Evolutionary conservation across 2,797 vertebrate genomes (phyloP).

Genomic region (Hipposideros larvatus): DNA sequence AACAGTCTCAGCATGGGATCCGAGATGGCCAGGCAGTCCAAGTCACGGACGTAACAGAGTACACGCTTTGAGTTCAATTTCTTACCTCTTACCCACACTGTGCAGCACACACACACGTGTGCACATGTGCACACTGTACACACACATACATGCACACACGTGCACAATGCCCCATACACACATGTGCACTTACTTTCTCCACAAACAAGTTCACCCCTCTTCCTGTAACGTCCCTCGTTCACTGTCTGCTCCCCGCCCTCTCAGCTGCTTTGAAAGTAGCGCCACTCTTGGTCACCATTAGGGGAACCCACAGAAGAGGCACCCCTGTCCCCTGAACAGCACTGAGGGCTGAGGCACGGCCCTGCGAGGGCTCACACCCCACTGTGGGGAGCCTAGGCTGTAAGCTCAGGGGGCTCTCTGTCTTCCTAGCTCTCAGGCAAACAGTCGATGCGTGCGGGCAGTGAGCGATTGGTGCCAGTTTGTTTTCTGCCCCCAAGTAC

Average conservation of each 20-base stretch:
- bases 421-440: neutral
- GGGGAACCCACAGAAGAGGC: neutral
- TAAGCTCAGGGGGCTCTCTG: neutral
- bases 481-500: neutral
- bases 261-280: neutral
- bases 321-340: neutral
- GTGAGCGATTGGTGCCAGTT: neutral
- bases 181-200: neutral
- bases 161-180: neutral
- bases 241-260: neutral
- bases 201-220: neutral
- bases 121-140: neutral
- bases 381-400: neutral
- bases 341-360: too few species aligned
- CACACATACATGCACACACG: accelerated
- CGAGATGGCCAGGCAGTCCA: accelerated
- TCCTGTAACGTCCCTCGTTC: too few species aligned
- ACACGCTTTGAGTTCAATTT: too few species aligned
- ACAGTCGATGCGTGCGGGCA: accelerated
- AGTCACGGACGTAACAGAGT: accelerated
- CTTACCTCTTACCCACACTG: neutral
- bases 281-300: accelerated
- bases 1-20: neutral
- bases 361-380: accelerated
- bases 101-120: too few species aligned